phyloP scores from a whole-genome alignment of 2,888 invertebrate genomes.

The Acrocera orbiculus region DNA sequence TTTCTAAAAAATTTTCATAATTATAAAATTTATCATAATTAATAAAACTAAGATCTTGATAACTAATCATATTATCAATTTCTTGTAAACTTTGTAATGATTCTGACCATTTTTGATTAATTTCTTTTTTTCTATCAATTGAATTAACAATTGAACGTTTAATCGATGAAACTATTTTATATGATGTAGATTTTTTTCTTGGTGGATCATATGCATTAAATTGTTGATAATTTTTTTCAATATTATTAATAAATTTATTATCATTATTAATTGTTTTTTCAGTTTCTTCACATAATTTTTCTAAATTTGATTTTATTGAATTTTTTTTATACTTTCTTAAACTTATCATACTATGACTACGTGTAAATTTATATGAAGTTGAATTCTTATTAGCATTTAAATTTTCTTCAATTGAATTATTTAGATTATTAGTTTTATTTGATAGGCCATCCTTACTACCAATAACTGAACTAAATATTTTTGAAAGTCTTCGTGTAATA shows the following conservation, averaged over 20 bases:
- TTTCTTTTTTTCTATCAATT: constrained; percentile 3
- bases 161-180: constrained; percentile 1
- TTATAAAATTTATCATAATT: constrained; percentile 37
- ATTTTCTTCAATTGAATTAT: constrained; percentile 1
- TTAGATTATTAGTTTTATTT: constrained; percentile 13
- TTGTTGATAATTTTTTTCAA: background rate
- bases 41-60: constrained; percentile 38
- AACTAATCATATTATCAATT: constrained; percentile 37
- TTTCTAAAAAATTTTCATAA: constrained; percentile 28
- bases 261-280: constrained; percentile 16
- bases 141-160: constrained; percentile 8
- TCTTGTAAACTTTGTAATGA: constrained; percentile 37
- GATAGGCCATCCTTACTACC: constrained; percentile 29
- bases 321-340: constrained; percentile 26
- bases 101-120: constrained; percentile 34
- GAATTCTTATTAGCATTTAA: background rate
- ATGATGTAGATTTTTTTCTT: background rate
- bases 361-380: constrained; percentile 22
- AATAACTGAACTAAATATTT: constrained; percentile 24
- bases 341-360: constrained; percentile 29
- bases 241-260: constrained; percentile 1
- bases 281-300: constrained; percentile 27
- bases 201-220: background rate
- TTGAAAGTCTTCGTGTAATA: constrained; percentile 24
- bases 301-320: constrained; percentile 27